Conservation (phyloP, 1,140 invertebrate species). For the Eurosta solidaginis region DNA sequence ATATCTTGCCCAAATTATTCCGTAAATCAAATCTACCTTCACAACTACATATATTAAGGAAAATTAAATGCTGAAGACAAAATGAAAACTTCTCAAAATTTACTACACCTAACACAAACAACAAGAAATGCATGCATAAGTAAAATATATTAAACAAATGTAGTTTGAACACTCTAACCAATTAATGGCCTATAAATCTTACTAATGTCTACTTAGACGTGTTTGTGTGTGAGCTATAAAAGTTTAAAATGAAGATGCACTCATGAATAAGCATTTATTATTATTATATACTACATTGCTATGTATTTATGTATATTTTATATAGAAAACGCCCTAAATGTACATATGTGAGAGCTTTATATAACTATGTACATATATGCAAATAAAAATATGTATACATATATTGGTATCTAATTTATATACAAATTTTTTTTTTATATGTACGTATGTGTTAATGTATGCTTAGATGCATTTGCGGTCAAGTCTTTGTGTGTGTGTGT, state of each 20-base stretch:
- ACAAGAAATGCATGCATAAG: conserved; percentile 19
- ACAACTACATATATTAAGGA: neutral
- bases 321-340: conserved; percentile 13
- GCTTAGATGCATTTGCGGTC: neutral
- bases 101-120: conserved; percentile 30
- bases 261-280: conserved; percentile 17
- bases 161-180: neutral
- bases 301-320: neutral
- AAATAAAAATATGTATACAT: neutral
- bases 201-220: neutral
- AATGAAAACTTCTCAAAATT: conserved; percentile 29
- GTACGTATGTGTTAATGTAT: neutral
- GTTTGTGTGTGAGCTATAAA: neutral
- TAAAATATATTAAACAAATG: neutral
- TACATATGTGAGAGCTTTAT: neutral
- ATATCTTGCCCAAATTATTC: too few relatives aligned
- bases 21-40: too few relatives aligned
- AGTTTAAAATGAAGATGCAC: neutral
- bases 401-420: neutral
- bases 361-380: neutral
- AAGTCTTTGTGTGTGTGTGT: neutral
- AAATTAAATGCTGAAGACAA: neutral
- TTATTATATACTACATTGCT: neutral
- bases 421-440: neutral
- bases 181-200: conserved; percentile 8